A percentile compares a stretch with the other conserved stretches of the same genome.
Evolutionary conservation across 2,113 vertebrate species (phyloP).

Genomic region (Dolichotis patagonum): DNA sequence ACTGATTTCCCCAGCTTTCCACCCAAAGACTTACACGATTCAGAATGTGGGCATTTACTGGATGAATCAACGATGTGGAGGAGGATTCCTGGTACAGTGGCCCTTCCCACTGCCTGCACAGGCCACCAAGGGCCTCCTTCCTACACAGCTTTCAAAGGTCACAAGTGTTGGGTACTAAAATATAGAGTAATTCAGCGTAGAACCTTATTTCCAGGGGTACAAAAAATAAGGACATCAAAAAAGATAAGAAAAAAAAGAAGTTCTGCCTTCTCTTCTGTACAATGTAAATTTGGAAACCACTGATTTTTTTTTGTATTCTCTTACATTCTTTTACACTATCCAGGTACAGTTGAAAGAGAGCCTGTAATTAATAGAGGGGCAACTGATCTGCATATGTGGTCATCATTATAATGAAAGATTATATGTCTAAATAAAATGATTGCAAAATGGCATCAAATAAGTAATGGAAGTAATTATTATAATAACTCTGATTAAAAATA

Average conservation of each 20-base stretch:
- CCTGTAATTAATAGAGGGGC: background rate
- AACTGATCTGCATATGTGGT: background rate
- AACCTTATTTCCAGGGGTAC: background rate
- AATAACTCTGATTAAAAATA: background rate
- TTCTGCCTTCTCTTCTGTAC: background rate
- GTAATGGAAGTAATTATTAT: background rate
- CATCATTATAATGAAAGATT: background rate
- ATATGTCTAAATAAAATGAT: background rate
- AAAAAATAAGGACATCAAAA: background rate
- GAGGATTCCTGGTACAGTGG: conserved; percentile 51
- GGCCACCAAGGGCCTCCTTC: background rate
- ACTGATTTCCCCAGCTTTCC: background rate
- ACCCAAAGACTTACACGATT: conserved; percentile 33
- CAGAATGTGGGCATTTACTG: conserved; percentile 42
- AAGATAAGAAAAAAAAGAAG: background rate
- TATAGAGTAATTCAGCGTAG: background rate
- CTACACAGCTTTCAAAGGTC: background rate
- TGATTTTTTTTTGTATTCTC: background rate
- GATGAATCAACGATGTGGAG: conserved; percentile 72
- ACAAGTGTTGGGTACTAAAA: background rate
- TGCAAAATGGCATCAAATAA: background rate
- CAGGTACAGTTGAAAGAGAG: background rate
- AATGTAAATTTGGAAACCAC: conserved; percentile 13
- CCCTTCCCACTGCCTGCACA: background rate
- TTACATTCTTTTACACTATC: background rate